A percentile compares a stretch with the other conserved stretches of the same genome.
These are phyloP conservation scores for Echinarachnius parma DNA, from an alignment of 53 echinoderm and acorn worm species.

Conservation along the genomic window DNA sequence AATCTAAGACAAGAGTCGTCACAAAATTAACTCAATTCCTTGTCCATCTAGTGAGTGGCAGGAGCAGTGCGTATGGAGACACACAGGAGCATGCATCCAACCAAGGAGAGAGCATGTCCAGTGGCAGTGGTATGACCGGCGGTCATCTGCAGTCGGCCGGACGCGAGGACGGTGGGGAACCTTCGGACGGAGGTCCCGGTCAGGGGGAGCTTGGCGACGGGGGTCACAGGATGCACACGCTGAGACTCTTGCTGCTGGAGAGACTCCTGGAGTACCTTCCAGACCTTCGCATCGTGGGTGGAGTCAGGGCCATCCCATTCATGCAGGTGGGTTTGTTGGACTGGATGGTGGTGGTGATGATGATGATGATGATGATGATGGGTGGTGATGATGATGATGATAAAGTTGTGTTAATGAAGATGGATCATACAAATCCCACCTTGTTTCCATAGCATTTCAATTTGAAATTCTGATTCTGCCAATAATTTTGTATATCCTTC, in stretches of 20 bases:
- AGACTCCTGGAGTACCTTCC: slow-evolving; percentile 88
- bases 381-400: slow-evolving; percentile 26
- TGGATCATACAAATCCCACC: too few relatives aligned
- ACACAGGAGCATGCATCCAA: slow-evolving; percentile 65
- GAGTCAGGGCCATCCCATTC: slow-evolving; percentile 95
- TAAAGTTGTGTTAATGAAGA: too few relatives aligned
- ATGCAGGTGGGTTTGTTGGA: slow-evolving; percentile 90
- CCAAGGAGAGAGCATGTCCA: slow-evolving; percentile 34
- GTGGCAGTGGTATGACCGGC: slow-evolving; percentile 20
- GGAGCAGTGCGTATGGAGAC: slow-evolving; percentile 97
- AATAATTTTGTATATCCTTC: too few relatives aligned
- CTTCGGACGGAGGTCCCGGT: neutral
- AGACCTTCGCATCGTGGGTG: slow-evolving; percentile 88
- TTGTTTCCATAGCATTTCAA: too few relatives aligned
- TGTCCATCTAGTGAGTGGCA: slow-evolving; percentile 95
- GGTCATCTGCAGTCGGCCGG: slow-evolving; percentile 3
- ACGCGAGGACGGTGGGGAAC: neutral
- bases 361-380: too few relatives aligned
- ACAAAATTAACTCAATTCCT: neutral
- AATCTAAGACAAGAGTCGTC: too few relatives aligned
- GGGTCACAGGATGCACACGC: slow-evolving; percentile 75
- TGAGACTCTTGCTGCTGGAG: slow-evolving; percentile 80
- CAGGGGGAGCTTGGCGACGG: slow-evolving; percentile 55
- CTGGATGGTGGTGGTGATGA: too few relatives aligned
- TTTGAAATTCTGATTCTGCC: too few relatives aligned